Evolutionary conservation across 2,113 vertebrate genomes (phyloP).

Genomic region (Elaphurus davidianus): DNA sequence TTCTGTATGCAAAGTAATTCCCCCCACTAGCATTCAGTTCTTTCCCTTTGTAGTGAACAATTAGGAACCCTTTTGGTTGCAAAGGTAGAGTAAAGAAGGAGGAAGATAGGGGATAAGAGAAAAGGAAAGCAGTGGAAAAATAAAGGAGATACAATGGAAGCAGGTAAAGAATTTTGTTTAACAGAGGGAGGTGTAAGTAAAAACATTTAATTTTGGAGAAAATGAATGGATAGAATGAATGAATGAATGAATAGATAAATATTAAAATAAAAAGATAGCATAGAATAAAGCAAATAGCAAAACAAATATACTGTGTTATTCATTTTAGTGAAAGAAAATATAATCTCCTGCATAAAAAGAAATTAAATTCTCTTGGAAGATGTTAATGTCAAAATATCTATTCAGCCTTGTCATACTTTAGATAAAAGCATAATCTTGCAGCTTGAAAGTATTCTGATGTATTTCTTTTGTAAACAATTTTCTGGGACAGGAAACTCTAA

Average conservation of each 20-base stretch:
- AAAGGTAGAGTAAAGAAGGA: neutral
- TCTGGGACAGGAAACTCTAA: constrained; percentile 62
- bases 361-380: constrained; percentile 17
- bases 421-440: constrained; percentile 20
- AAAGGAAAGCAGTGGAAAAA: neutral
- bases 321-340: constrained; percentile 30
- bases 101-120: neutral
- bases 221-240: neutral
- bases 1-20: neutral
- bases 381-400: constrained; percentile 17
- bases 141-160: neutral
- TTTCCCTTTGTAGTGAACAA: neutral
- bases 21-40: neutral
- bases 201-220: constrained; percentile 2
- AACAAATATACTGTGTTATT: neutral
- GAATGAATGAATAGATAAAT: neutral
- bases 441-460: constrained; percentile 12
- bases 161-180: neutral
- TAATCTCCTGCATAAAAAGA: constrained; percentile 30
- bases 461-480: constrained; percentile 42
- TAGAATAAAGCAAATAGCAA: neutral
- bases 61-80: neutral
- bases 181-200: neutral
- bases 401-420: neutral
- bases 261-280: constrained; percentile 8